These are phyloP conservation scores for Phthorimaea operculella DNA, from an alignment of 1,140 invertebrate species.

Conservation along the genomic window DNA sequence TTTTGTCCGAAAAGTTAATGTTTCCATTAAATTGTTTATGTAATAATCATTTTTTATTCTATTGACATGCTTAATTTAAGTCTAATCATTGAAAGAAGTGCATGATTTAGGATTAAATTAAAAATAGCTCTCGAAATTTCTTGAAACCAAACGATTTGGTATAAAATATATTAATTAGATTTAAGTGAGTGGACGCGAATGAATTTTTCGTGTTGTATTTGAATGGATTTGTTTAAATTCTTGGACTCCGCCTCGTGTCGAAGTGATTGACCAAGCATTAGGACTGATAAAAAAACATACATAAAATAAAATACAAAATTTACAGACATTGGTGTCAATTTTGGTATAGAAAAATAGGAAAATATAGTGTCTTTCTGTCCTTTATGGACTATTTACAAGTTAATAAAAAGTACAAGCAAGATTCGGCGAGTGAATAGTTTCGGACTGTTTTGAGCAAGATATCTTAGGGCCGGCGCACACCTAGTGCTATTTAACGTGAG, in stretches of 20 bases:
- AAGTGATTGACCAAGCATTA: conserved; percentile 34
- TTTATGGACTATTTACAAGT: neutral
- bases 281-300: conserved; percentile 35
- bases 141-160: conserved; percentile 19
- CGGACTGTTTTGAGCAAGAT: too few relatives aligned
- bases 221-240: conserved; percentile 27
- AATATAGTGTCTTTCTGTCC: neutral
- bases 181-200: conserved; percentile 38
- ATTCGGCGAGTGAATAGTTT: neutral
- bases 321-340: conserved; percentile 30
- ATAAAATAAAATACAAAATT: conserved; percentile 13
- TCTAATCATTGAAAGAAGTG: conserved; percentile 57
- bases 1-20: conserved; percentile 63
- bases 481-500: too few relatives aligned
- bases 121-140: conserved; percentile 47
- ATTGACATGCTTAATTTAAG: conserved; percentile 64
- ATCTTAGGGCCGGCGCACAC: too few relatives aligned
- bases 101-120: conserved; percentile 43
- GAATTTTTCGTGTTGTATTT: conserved; percentile 31
- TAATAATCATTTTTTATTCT: conserved; percentile 64
- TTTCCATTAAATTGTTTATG: conserved; percentile 64
- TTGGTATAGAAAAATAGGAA: conserved; percentile 12
- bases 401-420: neutral
- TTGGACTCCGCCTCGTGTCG: conserved; percentile 37
- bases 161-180: conserved; percentile 52